Conservation (phyloP, 2,113 vertebrate species). For the Amia ocellicauda region DNA sequence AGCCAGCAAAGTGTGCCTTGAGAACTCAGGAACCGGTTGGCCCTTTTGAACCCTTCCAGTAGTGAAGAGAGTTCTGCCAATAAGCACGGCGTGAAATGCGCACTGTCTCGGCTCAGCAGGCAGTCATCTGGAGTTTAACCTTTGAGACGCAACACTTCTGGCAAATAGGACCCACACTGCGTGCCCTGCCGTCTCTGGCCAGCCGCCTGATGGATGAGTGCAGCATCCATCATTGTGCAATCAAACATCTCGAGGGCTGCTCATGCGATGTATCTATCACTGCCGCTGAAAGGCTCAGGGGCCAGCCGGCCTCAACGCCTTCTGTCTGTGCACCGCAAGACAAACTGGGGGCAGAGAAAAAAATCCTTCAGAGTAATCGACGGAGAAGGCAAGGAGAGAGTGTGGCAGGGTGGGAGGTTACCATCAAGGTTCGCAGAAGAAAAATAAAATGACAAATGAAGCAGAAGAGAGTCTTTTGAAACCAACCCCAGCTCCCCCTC, state of each 20-base stretch:
- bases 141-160: neutral
- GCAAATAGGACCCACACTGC: neutral
- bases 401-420: neutral
- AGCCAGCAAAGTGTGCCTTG: too few relatives aligned
- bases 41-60: too few relatives aligned
- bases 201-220: neutral
- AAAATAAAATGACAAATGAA: neutral
- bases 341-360: too few relatives aligned
- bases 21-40: too few relatives aligned
- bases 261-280: conserved; percentile 20
- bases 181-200: neutral
- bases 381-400: neutral
- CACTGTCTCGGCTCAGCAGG: neutral
- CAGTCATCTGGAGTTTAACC: neutral
- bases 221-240: conserved; percentile 29
- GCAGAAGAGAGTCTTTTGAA: neutral
- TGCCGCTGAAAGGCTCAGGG: neutral
- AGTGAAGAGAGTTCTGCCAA: too few relatives aligned
- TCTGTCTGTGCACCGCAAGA: too few relatives aligned
- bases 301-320: neutral
- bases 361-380: too few relatives aligned
- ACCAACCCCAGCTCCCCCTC: too few relatives aligned
- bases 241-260: conserved; percentile 38
- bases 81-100: too few relatives aligned
- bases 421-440: neutral